Evolutionary conservation across 1,140 invertebrate species (phyloP), one percentile per base, ranked within the genome.

Genomic region (Drosophila punjabiensis): DNA sequence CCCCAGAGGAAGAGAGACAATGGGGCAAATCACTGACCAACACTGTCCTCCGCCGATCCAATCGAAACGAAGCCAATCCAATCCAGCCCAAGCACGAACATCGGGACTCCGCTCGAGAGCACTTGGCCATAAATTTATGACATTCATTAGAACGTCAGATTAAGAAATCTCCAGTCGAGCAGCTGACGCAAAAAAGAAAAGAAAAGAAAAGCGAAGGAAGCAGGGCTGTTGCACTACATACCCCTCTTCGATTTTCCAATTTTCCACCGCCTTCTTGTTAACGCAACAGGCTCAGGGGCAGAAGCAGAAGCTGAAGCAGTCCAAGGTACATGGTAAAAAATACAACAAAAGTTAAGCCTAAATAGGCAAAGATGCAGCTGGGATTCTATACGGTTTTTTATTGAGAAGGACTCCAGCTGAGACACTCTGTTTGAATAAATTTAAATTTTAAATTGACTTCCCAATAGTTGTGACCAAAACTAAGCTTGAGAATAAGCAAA

Each of bases 131-230:
- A 92, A 92, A 92, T 92, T 92, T 92, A 92, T 92, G 91, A 92
- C 91, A 92, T 92, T 92, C 91, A 92, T 92, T 92, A 92, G 91
- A 91, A 91, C 82, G 87, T 86, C 84, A 91, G 91, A 92, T 92
- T 92, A 92, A 81, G 84, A 83, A 92, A 89, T 89, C 70, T 78
- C 74, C 64, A 69, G 64, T 71, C 71, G 80, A 89, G 77, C 90
- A 92, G 91, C 91, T 92, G 86, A 92, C 91, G 83, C 87, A 76
- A 75, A 11, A 56, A 48, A 39, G 16, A 4, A n/a, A 24, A 37
- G 30, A 9, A 9, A 41, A 18, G 32, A 1, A 16, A 43, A 43
- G 30, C 11, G 32, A 41, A 56, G 48, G 14, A 58, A 18, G 33
- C 43, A 50, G 18, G 30, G n/a, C 43, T 33, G 45, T 35, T 74